These are phyloP conservation scores for Pelvicachromis taeniatus DNA, from an alignment of 2,113 vertebrate genomes.

Conservation along the genomic window DNA sequence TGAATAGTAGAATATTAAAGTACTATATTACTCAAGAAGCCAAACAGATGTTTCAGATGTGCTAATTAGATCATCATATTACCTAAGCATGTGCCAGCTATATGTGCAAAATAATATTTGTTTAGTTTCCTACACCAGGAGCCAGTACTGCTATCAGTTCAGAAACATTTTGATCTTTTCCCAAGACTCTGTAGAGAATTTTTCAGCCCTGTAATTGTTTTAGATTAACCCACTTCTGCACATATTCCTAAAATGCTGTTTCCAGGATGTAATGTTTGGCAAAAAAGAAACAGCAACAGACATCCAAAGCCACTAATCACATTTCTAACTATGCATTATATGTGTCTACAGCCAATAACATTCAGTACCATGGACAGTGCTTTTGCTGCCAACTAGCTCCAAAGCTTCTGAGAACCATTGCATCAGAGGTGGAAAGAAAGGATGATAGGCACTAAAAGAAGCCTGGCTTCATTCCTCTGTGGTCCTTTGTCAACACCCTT, in stretches of 20 bases:
- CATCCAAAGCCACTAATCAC: background rate
- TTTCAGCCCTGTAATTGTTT: constrained; percentile 49
- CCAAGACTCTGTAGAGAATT: constrained; percentile 27
- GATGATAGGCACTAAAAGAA: background rate
- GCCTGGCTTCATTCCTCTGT: background rate
- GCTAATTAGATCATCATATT: constrained; percentile 42
- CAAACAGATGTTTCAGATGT: constrained; percentile 35
- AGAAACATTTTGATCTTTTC: constrained; percentile 41
- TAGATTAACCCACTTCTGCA: constrained; percentile 55
- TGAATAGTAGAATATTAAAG: background rate
- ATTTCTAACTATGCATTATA: background rate
- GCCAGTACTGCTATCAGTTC: constrained; percentile 24
- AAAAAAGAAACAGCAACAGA: background rate
- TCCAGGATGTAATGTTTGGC: background rate
- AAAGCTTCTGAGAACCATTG: background rate
- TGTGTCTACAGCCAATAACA: constrained; percentile 8
- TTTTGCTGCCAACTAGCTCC: background rate
- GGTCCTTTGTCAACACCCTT: background rate
- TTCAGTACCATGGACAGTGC: constrained; percentile 40
- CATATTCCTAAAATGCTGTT: constrained; percentile 37
- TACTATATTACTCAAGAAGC: background rate
- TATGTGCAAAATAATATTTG: constrained; percentile 27
- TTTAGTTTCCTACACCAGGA: constrained; percentile 17
- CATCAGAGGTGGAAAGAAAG: background rate
- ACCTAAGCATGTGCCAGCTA: constrained; percentile 18